Conservation (phyloP, 1,140 invertebrate genomes). For the Calliphora vicina region DNA sequence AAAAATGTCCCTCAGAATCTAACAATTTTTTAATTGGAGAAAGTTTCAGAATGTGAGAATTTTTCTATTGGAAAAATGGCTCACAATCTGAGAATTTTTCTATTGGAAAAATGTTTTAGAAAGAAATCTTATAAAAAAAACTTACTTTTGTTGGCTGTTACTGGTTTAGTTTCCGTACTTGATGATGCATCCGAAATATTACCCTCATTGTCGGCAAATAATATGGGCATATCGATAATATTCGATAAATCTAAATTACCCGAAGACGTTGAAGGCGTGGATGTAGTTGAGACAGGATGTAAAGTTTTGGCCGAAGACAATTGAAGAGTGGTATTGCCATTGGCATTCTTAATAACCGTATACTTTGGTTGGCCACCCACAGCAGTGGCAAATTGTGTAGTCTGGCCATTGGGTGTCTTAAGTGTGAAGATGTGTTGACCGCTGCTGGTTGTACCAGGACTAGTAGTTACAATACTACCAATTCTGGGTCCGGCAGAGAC, state of each 20-base stretch:
- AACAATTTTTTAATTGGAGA: too few species aligned
- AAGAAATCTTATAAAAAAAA: too few species aligned
- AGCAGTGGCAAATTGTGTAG: conserved; percentile 55
- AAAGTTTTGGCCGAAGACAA: conserved; percentile 37
- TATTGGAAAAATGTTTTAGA: too few species aligned
- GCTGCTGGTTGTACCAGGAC: conserved; percentile 30
- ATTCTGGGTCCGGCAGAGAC: conserved; percentile 36
- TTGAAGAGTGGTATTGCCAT: conserved; percentile 51
- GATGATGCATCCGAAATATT: conserved; percentile 48
- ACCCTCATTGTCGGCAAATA: conserved; percentile 71
- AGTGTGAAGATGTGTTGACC: conserved; percentile 52
- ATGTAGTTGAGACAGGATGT: background rate
- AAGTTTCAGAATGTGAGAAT: too few species aligned
- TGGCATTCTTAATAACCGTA: conserved; percentile 64
- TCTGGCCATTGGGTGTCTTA: conserved; percentile 49
- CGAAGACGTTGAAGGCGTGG: conserved; percentile 23
- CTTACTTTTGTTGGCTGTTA: conserved; percentile 34
- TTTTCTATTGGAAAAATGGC: too few species aligned
- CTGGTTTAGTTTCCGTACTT: background rate
- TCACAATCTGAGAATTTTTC: too few species aligned
- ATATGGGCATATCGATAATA: conserved; percentile 73
- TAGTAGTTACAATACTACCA: conserved; percentile 53
- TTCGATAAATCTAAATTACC: conserved; percentile 68
- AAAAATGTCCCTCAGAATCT: too few species aligned
- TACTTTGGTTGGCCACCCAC: conserved; percentile 56